Conservation (phyloP, 1,140 invertebrate species). For the Apis florea region DNA sequence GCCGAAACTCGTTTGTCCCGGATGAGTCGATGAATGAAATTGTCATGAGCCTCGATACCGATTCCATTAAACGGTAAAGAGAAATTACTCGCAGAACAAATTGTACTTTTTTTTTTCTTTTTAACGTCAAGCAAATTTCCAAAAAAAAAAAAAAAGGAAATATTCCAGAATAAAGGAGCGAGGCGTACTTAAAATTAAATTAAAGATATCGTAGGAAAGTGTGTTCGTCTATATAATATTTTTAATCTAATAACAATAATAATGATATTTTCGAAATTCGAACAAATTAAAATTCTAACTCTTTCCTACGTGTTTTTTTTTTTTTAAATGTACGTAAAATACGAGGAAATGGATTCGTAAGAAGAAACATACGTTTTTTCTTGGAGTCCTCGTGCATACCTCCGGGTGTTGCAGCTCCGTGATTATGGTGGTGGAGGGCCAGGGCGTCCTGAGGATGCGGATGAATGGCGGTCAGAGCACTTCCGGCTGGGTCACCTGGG, state of each 20-base stretch:
- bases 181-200: background rate
- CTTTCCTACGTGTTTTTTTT: conserved; percentile 34
- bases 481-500: conserved; percentile 73
- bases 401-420: conserved; percentile 73
- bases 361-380: conserved; percentile 80
- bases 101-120: background rate
- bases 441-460: conserved; percentile 74
- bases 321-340: background rate
- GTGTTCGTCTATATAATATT: background rate
- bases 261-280: background rate
- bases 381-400: conserved; percentile 79
- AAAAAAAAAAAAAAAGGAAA: too few species aligned
- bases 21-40: conserved; percentile 2
- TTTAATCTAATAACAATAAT: too few species aligned
- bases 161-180: background rate
- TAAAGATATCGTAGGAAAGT: conserved; percentile 22
- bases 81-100: background rate
- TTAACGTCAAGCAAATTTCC: too few species aligned
- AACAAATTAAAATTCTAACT: background rate
- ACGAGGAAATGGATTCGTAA: conserved; percentile 66
- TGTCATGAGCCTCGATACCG: background rate
- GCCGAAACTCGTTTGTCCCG: conserved; percentile 55
- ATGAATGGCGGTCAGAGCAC: conserved; percentile 74
- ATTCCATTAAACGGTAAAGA: background rate
- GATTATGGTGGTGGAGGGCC: conserved; percentile 75